phyloP scores from a whole-genome alignment of 2,888 invertebrate genomes.

The Heliconius aoede region DNA sequence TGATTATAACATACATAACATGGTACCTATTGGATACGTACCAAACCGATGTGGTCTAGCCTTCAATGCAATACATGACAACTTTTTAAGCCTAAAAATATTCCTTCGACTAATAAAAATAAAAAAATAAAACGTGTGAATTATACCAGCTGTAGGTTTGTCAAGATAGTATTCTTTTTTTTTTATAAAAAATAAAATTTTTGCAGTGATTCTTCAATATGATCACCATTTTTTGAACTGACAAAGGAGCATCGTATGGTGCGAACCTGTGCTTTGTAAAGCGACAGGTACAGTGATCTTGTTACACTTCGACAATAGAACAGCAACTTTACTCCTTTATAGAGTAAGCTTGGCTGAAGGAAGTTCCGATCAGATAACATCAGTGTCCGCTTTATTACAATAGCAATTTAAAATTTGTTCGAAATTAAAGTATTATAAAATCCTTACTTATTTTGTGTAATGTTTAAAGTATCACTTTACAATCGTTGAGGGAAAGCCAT shows the following conservation, averaged over 20 bases:
- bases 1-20: too few species aligned
- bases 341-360: constrained; percentile 59
- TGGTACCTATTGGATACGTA: too few species aligned
- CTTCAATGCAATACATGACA: neutral
- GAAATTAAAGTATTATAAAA: constrained; percentile 55
- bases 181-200: constrained; percentile 23
- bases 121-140: constrained; percentile 37
- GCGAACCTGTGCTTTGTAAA: constrained; percentile 70
- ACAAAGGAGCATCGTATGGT: constrained; percentile 59
- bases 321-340: constrained; percentile 72
- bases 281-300: constrained; percentile 78
- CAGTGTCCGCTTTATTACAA: constrained; percentile 72
- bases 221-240: constrained; percentile 45
- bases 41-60: neutral
- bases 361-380: constrained; percentile 81
- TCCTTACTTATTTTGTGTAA: neutral
- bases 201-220: constrained; percentile 29
- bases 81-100: neutral
- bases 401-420: constrained; percentile 63
- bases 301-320: constrained; percentile 72
- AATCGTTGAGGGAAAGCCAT: neutral
- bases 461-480: constrained; percentile 23
- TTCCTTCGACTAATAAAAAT: neutral
- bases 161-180: constrained; percentile 25
- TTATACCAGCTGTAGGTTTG: constrained; percentile 36